These are phyloP conservation scores for Pyrrhosoma nymphula DNA, from an alignment of 2,888 invertebrate genomes.

Conservation along the genomic window DNA sequence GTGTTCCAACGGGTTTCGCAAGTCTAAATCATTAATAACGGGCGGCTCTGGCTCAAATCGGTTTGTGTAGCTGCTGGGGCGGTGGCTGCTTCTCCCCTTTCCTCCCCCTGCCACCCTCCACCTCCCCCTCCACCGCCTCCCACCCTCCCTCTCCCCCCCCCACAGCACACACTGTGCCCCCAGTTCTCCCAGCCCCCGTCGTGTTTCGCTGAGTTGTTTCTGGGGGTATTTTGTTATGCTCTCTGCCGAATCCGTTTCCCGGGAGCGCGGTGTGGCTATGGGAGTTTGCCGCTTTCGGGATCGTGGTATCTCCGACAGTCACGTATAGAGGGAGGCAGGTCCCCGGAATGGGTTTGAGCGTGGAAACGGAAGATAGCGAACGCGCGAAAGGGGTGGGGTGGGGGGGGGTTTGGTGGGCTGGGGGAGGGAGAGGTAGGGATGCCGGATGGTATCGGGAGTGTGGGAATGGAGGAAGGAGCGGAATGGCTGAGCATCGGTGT, in stretches of 20 bases:
- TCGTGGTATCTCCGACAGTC: conserved; percentile 39
- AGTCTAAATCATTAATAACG: conserved; percentile 39
- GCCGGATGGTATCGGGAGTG: not conserved
- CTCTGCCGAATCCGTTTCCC: conserved; percentile 26
- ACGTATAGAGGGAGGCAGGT: not conserved
- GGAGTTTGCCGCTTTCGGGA: not conserved
- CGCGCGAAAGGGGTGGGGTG: not conserved
- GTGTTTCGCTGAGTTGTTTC: conserved; percentile 28
- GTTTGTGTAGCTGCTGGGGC: not conserved
- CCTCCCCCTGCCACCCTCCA: not conserved
- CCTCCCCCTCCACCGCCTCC: not conserved
- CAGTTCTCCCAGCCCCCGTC: not conserved
- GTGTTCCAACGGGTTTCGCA: conserved; percentile 30
- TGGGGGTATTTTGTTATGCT: conserved; percentile 23
- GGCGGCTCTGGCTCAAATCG: conserved; percentile 4
- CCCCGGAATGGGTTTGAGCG: not conserved
- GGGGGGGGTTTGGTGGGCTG: not conserved
- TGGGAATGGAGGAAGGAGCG: not conserved
- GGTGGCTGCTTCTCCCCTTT: not conserved
- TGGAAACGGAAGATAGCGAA: not conserved
- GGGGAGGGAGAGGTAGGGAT: not conserved
- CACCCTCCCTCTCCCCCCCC: not conserved
- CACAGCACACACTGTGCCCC: no score
- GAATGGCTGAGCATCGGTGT: not conserved
- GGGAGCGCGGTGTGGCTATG: not conserved